Conservation (phyloP, 2,113 vertebrate genomes). For the Poeciliopsis prolifica region DNA sequence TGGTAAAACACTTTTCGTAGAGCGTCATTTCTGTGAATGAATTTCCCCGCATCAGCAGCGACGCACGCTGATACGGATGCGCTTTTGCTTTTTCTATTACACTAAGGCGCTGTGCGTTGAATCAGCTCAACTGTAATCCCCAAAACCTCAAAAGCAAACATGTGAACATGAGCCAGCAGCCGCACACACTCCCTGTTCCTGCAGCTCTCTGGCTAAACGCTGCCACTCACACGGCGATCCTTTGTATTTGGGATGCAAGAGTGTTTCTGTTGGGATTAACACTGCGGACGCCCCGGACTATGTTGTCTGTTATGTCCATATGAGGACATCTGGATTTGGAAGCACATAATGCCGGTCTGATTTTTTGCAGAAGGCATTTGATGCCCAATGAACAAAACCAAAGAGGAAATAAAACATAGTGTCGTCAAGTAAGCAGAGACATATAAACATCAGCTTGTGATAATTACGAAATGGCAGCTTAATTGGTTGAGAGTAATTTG, state of each 20-base stretch:
- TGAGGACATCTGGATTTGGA: not conserved
- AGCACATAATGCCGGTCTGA: not conserved
- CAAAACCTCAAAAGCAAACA: conserved; percentile 9
- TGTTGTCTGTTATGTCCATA: not conserved
- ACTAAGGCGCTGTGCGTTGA: not conserved
- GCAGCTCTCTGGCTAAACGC: not conserved
- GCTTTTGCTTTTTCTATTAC: not conserved
- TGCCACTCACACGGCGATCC: not conserved
- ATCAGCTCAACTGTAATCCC: not conserved
- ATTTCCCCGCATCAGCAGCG: not conserved
- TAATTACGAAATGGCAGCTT: not conserved
- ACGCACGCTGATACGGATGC: not conserved
- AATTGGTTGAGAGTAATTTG: not conserved
- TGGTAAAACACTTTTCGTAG: not conserved
- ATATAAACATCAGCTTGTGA: too few species aligned
- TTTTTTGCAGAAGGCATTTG: not conserved
- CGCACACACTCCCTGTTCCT: not conserved
- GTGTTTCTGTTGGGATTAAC: conserved; percentile 1
- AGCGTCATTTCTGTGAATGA: not conserved
- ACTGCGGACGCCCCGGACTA: too few species aligned
- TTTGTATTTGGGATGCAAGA: not conserved
- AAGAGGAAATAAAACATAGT: not conserved
- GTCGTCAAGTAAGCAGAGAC: not conserved
- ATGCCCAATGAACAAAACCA: too few species aligned
- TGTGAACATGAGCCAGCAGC: not conserved